Conservation (phyloP, 2,797 vertebrate genomes). For the Apodemus agrarius region DNA sequence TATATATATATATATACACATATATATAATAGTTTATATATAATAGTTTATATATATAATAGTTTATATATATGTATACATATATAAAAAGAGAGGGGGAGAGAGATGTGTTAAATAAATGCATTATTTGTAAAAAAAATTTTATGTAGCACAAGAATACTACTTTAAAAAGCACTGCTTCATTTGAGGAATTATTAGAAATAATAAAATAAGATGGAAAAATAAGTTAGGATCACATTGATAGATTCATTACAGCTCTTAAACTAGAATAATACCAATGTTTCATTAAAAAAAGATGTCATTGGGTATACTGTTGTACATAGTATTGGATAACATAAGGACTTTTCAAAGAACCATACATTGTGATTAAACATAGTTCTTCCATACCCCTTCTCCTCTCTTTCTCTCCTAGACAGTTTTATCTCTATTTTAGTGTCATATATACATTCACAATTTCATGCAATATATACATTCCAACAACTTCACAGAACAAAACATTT, state of each 20-base stretch:
- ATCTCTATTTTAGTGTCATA: not conserved
- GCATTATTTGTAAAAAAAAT: not conserved
- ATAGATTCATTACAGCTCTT: not conserved
- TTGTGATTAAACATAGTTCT: not conserved
- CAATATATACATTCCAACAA: not conserved
- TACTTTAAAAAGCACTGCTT: constrained; percentile 3
- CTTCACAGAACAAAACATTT: not conserved
- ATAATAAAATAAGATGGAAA: not conserved
- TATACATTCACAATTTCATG: not conserved
- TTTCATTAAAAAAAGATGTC: not conserved
- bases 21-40: too few relatives aligned
- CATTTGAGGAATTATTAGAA: not conserved
- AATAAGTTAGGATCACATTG: not conserved
- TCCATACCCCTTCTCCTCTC: not conserved
- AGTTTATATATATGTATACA: too few relatives aligned
- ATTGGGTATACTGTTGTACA: not conserved
- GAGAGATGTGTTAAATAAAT: not conserved
- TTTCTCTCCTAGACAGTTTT: not conserved
- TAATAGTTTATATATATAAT: too few relatives aligned
- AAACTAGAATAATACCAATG: not conserved
- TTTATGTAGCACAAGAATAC: not conserved
- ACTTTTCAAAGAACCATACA: not conserved
- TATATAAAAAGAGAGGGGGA: too few relatives aligned
- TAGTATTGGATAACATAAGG: not conserved
- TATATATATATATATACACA: not conserved